These are phyloP conservation scores for Crenichthys baileyi DNA, from an alignment of 2,797 vertebrate genomes.

Conservation along the genomic window DNA sequence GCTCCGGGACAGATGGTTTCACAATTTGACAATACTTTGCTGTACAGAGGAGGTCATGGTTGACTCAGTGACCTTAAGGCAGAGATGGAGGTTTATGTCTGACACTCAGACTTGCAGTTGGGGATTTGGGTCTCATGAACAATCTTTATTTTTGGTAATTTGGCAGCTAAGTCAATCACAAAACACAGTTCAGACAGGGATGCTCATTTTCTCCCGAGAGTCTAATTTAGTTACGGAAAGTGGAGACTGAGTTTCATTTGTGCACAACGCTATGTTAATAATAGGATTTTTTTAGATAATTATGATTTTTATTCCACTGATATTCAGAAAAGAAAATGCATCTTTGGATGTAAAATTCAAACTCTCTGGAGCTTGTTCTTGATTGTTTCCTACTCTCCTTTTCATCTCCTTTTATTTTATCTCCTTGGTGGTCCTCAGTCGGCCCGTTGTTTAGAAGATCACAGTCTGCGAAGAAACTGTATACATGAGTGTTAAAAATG, in stretches of 20 bases:
- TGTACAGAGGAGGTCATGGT: neutral
- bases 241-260: neutral
- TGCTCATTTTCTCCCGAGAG: no score
- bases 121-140: neutral
- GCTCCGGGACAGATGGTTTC: no score
- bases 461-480: constrained; percentile 4
- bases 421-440: constrained; percentile 28
- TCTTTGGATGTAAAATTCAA: neutral
- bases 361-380: neutral
- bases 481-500: constrained; percentile 12
- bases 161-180: neutral
- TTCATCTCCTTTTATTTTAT: neutral
- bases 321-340: neutral
- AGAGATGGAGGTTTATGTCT: neutral
- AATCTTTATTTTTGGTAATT: neutral
- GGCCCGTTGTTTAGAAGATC: neutral
- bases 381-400: neutral
- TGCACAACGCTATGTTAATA: neutral
- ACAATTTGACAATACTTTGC: neutral
- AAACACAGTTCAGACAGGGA: no score
- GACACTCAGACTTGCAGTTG: neutral
- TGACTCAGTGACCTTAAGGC: neutral
- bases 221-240: no score
- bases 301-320: no score
- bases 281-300: neutral